A percentile compares a stretch with the other conserved stretches of the same genome.
These are phyloP conservation scores for Steatornis caripensis DNA, from an alignment of 2,113 vertebrate species.

Conservation along the genomic window DNA sequence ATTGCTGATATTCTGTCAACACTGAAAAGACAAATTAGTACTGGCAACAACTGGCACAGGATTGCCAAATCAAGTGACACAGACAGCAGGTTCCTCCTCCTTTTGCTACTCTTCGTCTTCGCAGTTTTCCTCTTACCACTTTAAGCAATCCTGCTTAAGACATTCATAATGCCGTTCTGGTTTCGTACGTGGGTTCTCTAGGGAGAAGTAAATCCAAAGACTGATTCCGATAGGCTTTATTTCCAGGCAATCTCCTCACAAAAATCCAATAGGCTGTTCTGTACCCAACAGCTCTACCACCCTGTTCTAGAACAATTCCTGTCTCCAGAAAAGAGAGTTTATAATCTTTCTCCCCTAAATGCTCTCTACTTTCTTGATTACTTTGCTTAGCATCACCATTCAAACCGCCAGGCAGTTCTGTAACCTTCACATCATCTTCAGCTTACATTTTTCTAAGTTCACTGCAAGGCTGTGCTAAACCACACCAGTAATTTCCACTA, in stretches of 20 bases:
- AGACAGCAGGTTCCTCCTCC: background rate
- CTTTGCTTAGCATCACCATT: background rate
- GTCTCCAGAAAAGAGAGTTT: background rate
- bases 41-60: background rate
- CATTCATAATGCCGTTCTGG: background rate
- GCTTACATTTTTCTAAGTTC: background rate
- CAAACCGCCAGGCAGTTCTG: background rate
- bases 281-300: background rate
- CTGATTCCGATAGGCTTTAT: background rate
- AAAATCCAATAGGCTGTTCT: background rate
- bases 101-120: background rate
- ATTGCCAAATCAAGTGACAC: background rate
- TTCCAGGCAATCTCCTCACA: background rate
- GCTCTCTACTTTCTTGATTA: background rate
- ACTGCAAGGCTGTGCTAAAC: background rate
- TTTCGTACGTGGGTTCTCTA: background rate
- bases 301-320: background rate
- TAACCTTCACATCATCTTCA: background rate
- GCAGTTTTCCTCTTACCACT: background rate
- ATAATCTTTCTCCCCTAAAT: background rate
- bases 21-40: background rate
- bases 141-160: background rate
- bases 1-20: background rate
- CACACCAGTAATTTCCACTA: background rate
- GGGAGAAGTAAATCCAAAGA: background rate